Evolutionary conservation across 2,797 vertebrate genomes (phyloP), one percentile per base, ranked within the genome.

Genomic region (Lepilemur ruficaudatus): DNA sequence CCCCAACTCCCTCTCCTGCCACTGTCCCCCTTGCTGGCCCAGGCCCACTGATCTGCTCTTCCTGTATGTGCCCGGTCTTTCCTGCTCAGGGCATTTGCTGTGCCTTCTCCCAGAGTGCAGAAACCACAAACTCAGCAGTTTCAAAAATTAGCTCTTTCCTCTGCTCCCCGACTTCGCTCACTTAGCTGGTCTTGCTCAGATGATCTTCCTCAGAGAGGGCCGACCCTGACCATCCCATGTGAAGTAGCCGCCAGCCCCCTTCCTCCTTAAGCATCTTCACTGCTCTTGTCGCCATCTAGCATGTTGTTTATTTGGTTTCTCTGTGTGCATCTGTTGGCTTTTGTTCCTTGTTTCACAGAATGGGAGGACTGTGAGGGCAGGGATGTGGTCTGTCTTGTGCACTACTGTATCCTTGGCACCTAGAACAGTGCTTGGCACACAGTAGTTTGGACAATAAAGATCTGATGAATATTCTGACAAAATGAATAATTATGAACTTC

Each of bases 171-270:
- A 32, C 38, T 28, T 48, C 55, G 7, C 67, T 69, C 8, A 20
- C 18, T 35, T 35, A 48, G 7, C 18, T 6, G 0, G 43, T 41
- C 32, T 52, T 73, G 67, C 43, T 80, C 30, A 38, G 10, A 10
- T 35, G 38, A 18, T 32, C 17, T 41, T 72, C 65, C n/a, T 55
- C 0, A 3, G 69, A 32, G 7, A 57, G 22, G 65, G 57, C 13
- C 25, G 18, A 9, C 48, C 28, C 23, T 69, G 52, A n/a, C 13
- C 7, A 1, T 11, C 70, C 61, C 0, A 0, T 38, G 20, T n/a
- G 30, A 61, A 59, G 52, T 18, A 38, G 52, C 50, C 0, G 0
- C 30, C 55, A 7, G 22, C 25, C 11, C 8, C 20, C 1, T n/a
- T 79, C 30, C 57, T 70, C 22, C 18, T 14, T 43, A 23, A 6